Evolutionary conservation across 2,888 invertebrate species (phyloP), one percentile per base, ranked within the genome.

Genomic region (Tetranychus truncatus): DNA sequence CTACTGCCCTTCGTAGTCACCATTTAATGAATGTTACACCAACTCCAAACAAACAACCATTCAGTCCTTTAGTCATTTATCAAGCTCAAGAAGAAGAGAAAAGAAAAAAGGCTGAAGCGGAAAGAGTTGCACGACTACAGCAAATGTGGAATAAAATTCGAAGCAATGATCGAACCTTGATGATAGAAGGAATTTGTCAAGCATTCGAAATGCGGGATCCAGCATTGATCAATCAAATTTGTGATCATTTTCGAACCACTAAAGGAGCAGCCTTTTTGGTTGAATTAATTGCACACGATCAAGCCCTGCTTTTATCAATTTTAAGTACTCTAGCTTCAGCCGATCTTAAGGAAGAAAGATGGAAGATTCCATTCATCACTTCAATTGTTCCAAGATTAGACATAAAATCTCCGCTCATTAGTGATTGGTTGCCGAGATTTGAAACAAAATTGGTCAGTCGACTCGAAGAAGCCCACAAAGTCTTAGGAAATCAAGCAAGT

Each of bases 301-400:
- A 75, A 24, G 45, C 67, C 24, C 66, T 74, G 55, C 74, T 76
- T 44, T n/a, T 74, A 20, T 76, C 73, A 20, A 66, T 74, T 18
- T 20, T 72, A 45, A 72, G 72, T 20, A 44, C 20, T 6, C 44
- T 72, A 45, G 45, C 72, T 20, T 45, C 15, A 8, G n/a, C 44
- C 11, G 15, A 44, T n/a, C 34, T 72, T n/a, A 45, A 45, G 45
- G 45, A 72, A 45, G 72, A 72, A 6, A 20, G 9, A 67, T 72
- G 72, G 72, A 72, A 72, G 45, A 72, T 72, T 15, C n/a, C 44
- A n/a, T 72, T 72, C 9, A 45, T 72, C 44, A 44, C 72, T 15
- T 15, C 20, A 45, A 72, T 72, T 1, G n/a, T 72, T 6, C 44
- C 72, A 7, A n/a, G 15, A 72, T 45, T 72, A 34, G 72, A 72